Conservation (phyloP, 2,797 vertebrate genomes). For the Lepilemur ruficaudatus region DNA sequence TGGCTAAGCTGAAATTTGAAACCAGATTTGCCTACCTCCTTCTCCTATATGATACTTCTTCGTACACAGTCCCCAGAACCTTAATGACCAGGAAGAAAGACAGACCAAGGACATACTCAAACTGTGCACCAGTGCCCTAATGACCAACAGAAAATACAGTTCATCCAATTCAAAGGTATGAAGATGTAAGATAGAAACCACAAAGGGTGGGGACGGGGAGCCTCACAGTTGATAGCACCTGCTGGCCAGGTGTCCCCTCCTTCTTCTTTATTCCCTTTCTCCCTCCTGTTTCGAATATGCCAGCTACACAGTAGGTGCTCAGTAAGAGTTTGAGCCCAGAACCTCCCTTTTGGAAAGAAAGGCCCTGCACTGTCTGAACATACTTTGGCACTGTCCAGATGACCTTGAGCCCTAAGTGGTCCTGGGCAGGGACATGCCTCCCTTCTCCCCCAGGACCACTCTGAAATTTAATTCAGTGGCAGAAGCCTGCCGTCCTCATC, state of each 20-base stretch:
- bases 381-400: neutral
- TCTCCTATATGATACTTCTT: neutral
- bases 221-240: fast-evolving
- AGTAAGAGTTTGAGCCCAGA: neutral
- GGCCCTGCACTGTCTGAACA: neutral
- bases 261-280: neutral
- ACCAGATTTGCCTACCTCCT: neutral
- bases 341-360: neutral
- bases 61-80: neutral
- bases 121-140: neutral
- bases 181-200: neutral
- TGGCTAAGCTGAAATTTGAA: neutral
- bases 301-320: neutral
- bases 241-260: too few species aligned
- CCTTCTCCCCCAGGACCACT: neutral
- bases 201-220: neutral
- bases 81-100: neutral
- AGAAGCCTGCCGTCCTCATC: neutral
- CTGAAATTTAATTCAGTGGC: neutral
- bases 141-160: neutral
- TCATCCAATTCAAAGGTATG: neutral
- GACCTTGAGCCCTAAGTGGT: neutral
- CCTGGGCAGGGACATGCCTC: neutral
- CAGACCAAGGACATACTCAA: neutral
- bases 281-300: neutral